Base-by-base conservation (phyloP, 2,113 vertebrate genomes). In the Benitochromis conjunctus region DNA sequence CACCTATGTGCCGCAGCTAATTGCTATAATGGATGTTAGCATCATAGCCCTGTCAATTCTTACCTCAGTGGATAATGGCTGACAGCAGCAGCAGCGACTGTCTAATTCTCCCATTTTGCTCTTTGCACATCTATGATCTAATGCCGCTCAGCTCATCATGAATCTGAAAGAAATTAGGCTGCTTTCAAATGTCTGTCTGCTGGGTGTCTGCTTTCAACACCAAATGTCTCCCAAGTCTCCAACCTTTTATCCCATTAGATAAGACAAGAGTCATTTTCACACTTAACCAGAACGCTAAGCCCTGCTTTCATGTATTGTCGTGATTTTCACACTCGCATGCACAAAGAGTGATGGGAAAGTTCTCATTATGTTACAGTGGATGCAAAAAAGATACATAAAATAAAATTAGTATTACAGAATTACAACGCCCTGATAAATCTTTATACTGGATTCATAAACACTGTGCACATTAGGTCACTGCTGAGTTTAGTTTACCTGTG, bases 21-120 rank as follows among this genome's bases (percentile, higher is more conserved):
- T 92, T 92, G 93, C 84, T 55, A 79, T 93, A 91, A 92, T 93
- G 92, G 93, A 87, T 88, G 83, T 89, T 76, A 81, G 84, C 53
- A 71, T 80, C 78, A n/a, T 41, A 55, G 43, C 53, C 10, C 66
- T 79, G 88, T 90, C 88, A 74, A 6, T 81, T 86, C 79, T 41
- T 54, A 60, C 86, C 6, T 36, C 71, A 4, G 56, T 4, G 77
- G 81, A 82, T 93, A 91, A 91, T 86, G 86, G 87, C 74, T 34
- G 85, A 87, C 85, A 84, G 86, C 82, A 69, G 82, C 69, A 69
- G 82, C 76, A 57, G 80, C 76, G 19, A 69, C 69, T 5, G 89
- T 88, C 82, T 91, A 82, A 80, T 87, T 86, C 81, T 82, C 80
- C 74, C 82, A 66, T 87, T 85, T 83, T 48, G 31, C 82, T 56